Evolutionary conservation across 1,140 invertebrate genomes (phyloP).

Genomic region (Popillia japonica): DNA sequence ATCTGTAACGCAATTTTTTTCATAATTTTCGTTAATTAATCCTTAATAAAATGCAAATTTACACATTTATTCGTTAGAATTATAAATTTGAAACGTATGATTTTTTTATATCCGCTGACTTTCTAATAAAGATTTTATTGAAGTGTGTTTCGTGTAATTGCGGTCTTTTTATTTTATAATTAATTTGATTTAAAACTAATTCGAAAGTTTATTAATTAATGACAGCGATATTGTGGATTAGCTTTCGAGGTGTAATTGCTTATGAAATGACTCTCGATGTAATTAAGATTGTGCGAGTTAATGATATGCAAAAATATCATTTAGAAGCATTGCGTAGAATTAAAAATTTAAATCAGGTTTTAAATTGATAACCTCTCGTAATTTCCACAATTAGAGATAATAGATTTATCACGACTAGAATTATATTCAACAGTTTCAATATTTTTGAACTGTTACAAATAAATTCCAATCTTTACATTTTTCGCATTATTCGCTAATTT

Average conservation of each 20-base stretch:
- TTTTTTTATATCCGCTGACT: neutral
- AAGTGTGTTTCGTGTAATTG: neutral
- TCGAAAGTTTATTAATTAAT: neutral
- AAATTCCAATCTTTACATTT: too few species aligned
- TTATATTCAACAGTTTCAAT: too few species aligned
- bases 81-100: neutral
- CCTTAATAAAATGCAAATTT: neutral
- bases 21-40: neutral
- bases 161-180: neutral
- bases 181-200: neutral
- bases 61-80: neutral
- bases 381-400: too few species aligned
- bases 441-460: too few species aligned
- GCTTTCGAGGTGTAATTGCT: neutral
- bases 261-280: neutral
- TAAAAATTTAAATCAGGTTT: too few species aligned
- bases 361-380: too few species aligned
- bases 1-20: neutral
- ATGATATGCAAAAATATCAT: too few species aligned
- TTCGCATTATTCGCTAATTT: too few species aligned
- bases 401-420: too few species aligned
- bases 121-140: neutral
- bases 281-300: too few species aligned
- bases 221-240: neutral
- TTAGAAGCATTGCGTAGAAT: too few species aligned